Base-by-base conservation (phyloP, 2,113 vertebrate genomes). In the Sclerurus mexicanus region DNA sequence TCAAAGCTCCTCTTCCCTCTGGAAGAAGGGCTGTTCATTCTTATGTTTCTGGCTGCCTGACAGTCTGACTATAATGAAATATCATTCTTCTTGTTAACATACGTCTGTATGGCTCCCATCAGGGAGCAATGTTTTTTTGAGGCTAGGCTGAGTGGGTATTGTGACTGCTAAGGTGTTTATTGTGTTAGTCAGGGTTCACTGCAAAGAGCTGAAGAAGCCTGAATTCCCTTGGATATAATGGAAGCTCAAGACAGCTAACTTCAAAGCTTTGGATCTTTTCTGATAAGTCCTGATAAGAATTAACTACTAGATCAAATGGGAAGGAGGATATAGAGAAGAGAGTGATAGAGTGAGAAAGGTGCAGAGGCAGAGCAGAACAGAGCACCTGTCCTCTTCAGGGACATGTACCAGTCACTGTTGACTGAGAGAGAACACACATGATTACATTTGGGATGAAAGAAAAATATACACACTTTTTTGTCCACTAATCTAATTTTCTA, bases 91-190 rank as follows among this genome's bases (percentile, higher is more conserved):
- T 39, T 5, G 2, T 53, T 62, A 44, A n/a, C n/a, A n/a, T n/a
- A n/a, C n/a, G n/a, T n/a, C n/a, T n/a, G n/a, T n/a, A n/a, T n/a
- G n/a, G n/a, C n/a, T n/a, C n/a, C n/a, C n/a, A n/a, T n/a, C n/a
- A n/a, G 12, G 16, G 5, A 71, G 4, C 3, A 72, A 64, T n/a
- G 19, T 2, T 4, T 23, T 44, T 75, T 49, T 44, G 14, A 6
- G 7, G 6, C 3, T 7, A 7, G 9, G 0, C 19, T 69, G 27
- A 19, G 20, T 3, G 2, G 5, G 9, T 71, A 2, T 16, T 64
- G 6, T 71, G 37, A 52, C 18, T 69, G 59, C 12, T 7, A 42
- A 14, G 6, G 6, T 3, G 3, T 28, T 64, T 7, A 2, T n/a
- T 66, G 17, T 17, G 8, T 37, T 46, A 44, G 24, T 21, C 33